Conservation (phyloP, 2,113 vertebrate genomes). For the Siniperca knerii region DNA sequence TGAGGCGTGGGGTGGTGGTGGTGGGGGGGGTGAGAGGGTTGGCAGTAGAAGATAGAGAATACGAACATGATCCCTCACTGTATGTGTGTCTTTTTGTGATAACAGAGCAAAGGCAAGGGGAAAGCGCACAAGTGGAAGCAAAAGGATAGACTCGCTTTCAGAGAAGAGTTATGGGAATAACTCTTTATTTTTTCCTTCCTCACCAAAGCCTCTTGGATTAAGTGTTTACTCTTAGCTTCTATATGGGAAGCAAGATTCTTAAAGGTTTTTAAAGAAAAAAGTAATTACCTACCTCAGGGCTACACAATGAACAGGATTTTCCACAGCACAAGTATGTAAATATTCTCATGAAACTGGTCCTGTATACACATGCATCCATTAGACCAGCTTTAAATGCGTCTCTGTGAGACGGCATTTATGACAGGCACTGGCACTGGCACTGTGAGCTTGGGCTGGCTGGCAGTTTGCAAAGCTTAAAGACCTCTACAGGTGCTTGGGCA, state of each 20-base stretch:
- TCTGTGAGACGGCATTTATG: conserved; percentile 28
- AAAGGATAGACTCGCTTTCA: conserved; percentile 47
- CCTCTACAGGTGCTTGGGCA: conserved; percentile 73
- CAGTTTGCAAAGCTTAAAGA: conserved; percentile 63
- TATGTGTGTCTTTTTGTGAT: conserved; percentile 60
- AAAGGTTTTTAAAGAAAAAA: conserved; percentile 46
- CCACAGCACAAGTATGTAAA: conserved; percentile 36
- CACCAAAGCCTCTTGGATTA: conserved; percentile 63
- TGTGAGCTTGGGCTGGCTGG: conserved; percentile 36
- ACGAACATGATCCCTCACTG: conserved; percentile 44
- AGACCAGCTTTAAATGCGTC: conserved; percentile 38
- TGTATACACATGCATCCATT: not conserved
- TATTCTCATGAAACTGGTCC: conserved; percentile 31
- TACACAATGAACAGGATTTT: conserved; percentile 59
- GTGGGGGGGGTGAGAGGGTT: not conserved
- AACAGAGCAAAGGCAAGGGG: conserved; percentile 25
- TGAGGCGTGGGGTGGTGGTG: conserved; percentile 11
- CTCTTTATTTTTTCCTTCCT: conserved; percentile 26
- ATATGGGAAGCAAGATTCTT: conserved; percentile 37
- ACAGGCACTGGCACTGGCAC: conserved; percentile 42
- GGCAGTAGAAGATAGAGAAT: conserved; percentile 48
- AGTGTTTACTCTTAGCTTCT: conserved; percentile 60
- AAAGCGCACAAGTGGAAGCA: conserved; percentile 25
- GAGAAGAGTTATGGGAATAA: conserved; percentile 50
- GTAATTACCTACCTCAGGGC: conserved; percentile 52